Base-by-base conservation (phyloP, 2,888 invertebrate species). In the Bombylius discolor region DNA sequence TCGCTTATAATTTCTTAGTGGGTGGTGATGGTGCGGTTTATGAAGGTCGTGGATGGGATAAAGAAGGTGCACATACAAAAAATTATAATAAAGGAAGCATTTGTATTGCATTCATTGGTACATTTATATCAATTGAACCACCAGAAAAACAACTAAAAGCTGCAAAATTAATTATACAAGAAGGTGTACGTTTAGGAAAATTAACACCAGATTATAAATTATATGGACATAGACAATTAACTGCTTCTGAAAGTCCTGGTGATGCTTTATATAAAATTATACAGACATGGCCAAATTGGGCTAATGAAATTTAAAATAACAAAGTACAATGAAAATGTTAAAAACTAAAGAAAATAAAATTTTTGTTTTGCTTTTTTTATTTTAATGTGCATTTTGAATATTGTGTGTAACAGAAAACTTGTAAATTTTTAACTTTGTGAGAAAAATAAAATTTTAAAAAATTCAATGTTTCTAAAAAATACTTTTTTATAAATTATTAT, bases 1-100 rank as follows among this genome's bases (percentile, higher is more conserved):
- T 88, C 33, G 82, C 77, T 0, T 89, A 87, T 68, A 90, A 87
- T 67, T 91, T 88, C 63, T 71, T 90, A 4, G 79, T 90, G 4
- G 89, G 87, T 1, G 88, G 87, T 5, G 88, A 89, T 66, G 89
- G 88, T 0, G 77, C 80, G 9, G 83, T 82, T 0, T 89, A 87
- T 67, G 80, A 78, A 61, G 88, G 85, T 0, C 80, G 88, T 5
- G 85, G 86, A 2, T 90, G 89, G 89, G 79, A 83, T 61, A 70
- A 72, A 57, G 75, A 81, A 48, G 89, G 89, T 0, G 84, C 88
- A 0, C 88, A 89, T 64, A 79, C 87, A 0, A 77, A 77, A 47
- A 69, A 81, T 48, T 86, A 80, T 66, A 87, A 88, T 67, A 69
- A 69, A 13, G 76, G 71, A 52, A 85, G 85, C 64, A 79, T 88